Base-by-base conservation (phyloP, 2,888 invertebrate species). In the Eristalinus aeneus region DNA sequence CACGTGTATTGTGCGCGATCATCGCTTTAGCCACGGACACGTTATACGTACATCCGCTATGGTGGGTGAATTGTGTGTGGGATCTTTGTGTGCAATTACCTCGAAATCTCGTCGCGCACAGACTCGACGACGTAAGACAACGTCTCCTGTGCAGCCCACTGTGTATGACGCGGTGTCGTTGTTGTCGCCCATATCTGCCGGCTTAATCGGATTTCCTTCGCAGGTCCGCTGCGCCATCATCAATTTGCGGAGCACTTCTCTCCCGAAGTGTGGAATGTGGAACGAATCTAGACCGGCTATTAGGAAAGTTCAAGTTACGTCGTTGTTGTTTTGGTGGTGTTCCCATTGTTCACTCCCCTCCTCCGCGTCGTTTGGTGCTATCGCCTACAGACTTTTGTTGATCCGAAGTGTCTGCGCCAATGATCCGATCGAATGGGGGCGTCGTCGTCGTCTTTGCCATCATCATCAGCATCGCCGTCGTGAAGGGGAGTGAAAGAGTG, bases 41-140 rank as follows among this genome's bases (percentile, higher is more conserved):
- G 32, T 68, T 72, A 56, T 68, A 72, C n/a, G n/a, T n/a, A n/a
- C 39, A 73, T 77, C 63, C 63, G 36, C 32, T 53, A 63, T 69
- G 60, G 74, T 69, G 79, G 69, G 68, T 78, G 73, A 78, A 83
- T 6, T 46, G 69, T 74, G 83, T 69, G 83, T 84, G 83, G 83
- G 83, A 74, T 74, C 74, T 3, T 27, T 67, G 54, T 67, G 74
- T 71, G 74, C 74, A 84, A 84, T 84, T 84, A 84, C 73, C 73
- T 69, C 20, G 58, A 39, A 68, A 69, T 76, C 16, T 32, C 34
- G 58, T 77, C 36, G 53, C 53, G 63, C 56, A 58, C 23, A 56
- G 67, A 54, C 69, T n/a, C n/a, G n/a, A 73, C 68, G 65, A 71
- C 36, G 39, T 64, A 22, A 60, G 74, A 67, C 69, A 65, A 73